A percentile compares a stretch with the other conserved stretches of the same genome.
Evolutionary conservation across 2,113 vertebrate genomes (phyloP).

Genomic region (Chunga burmeisteri): DNA sequence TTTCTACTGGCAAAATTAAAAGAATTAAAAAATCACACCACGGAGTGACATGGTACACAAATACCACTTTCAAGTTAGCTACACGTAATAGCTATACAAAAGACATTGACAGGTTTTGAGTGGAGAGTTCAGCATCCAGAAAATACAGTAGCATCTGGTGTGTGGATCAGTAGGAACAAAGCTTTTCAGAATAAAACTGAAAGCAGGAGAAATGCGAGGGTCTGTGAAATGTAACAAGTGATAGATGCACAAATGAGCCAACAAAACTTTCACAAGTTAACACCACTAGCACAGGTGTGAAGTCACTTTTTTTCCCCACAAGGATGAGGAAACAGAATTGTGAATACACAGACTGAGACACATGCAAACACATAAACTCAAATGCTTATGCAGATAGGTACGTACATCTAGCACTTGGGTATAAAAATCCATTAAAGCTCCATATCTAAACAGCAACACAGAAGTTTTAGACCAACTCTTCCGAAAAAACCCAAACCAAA

Average conservation of each 20-base stretch:
- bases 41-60: accelerated
- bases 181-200: not conserved
- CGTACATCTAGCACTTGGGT: not conserved
- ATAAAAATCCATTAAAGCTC: not conserved
- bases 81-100: not conserved
- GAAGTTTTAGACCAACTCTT: not conserved
- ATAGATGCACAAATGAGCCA: not conserved
- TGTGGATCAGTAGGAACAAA: not conserved
- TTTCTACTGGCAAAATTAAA: not conserved
- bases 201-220: not conserved
- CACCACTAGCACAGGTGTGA: not conserved
- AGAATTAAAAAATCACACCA: not conserved
- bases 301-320: not conserved
- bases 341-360: not conserved
- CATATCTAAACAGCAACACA: not conserved
- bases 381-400: not conserved
- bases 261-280: not conserved
- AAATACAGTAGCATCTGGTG: not conserved
- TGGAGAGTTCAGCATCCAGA: not conserved
- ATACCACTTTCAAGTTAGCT: not conserved
- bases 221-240: not conserved
- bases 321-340: not conserved
- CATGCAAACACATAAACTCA: not conserved
- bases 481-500: not conserved
- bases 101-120: not conserved